Evolutionary conservation across 2,797 vertebrate genomes (phyloP), one percentile per base, ranked within the genome.

Genomic region (Lepus oiostolus): DNA sequence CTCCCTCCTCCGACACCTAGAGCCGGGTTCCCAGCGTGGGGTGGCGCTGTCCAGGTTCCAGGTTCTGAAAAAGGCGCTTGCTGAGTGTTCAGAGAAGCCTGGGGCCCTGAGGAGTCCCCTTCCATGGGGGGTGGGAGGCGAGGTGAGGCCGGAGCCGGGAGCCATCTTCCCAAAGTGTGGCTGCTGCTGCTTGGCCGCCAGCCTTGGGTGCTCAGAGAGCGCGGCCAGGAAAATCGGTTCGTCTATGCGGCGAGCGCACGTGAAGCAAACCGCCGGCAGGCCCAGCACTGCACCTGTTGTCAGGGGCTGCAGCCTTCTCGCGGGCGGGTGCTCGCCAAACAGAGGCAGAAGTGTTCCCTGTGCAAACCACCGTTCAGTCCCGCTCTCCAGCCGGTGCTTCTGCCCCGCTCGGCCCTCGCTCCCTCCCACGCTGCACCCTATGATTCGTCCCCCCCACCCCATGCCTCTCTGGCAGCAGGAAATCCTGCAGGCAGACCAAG

Each of bases 11-110:
- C 52, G 98, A 98, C 94, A 95, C 98, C 87, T 96, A 32, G 7
- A 9, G 28, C 88, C 98, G 82, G 98, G 98, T 60, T 97, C 95
- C 72, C 96, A 97, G 92, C 97, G 97, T 47, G 26, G 76, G 0
- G 97, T 98, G 50, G 97, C 98, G n/a, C 96, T 98, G 93, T 97
- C 98, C 0, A 98, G 98, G 6, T 98, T 98, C 10, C 95, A 98
- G 0, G 72, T 97, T 1, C 97, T 98, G 62, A 98, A 98, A 90
- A 98, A 98, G 92, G 98, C 98, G 4, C 93, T 99, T 70, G 98
- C 67, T 14, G 98, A 98, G 79, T 97, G 97, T 26, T 98, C 97
- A 2, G 98, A 99, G 10, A 98, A 98, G 22, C 98, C 98, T 88
- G 93, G 91, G 3, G 97, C 91, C 93, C 4, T 93, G 63, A 65